Conservation (phyloP, 2,797 vertebrate genomes). For the Lepus townsendii region DNA sequence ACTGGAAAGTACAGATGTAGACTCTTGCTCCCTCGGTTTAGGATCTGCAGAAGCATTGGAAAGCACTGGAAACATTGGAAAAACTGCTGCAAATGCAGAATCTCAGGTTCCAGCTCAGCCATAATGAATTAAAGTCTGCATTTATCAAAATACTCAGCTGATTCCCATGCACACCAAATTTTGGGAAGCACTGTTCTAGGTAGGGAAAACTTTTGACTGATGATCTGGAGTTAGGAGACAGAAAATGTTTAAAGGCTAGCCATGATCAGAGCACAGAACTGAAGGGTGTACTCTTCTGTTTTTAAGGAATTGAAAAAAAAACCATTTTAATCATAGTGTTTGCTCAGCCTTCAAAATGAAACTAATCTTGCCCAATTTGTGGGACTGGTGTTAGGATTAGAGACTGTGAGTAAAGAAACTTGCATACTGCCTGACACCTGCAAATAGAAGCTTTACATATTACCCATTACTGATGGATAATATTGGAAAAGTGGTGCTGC, state of each 20-base stretch:
- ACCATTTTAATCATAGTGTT: neutral
- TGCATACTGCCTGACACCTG: neutral
- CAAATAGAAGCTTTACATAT: neutral
- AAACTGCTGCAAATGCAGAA: neutral
- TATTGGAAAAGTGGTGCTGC: neutral
- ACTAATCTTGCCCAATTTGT: neutral
- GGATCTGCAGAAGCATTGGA: neutral
- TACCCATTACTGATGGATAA: neutral
- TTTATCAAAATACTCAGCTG: neutral
- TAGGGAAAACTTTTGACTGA: neutral
- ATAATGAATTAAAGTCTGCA: neutral
- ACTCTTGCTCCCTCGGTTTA: neutral
- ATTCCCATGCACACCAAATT: neutral
- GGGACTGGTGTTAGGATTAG: neutral
- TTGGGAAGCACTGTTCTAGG: neutral
- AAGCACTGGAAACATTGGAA: neutral
- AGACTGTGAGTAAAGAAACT: neutral
- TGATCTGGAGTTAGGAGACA: neutral
- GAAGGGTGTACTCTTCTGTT: neutral
- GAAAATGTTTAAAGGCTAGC: neutral
- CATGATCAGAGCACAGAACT: neutral
- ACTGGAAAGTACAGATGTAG: neutral
- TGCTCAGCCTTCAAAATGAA: slow-evolving; percentile 40
- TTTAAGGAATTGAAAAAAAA: neutral
- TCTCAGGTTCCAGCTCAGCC: neutral